Evolutionary conservation across 1,140 invertebrate species (phyloP).

Genomic region (Luehdorfia chinensis): DNA sequence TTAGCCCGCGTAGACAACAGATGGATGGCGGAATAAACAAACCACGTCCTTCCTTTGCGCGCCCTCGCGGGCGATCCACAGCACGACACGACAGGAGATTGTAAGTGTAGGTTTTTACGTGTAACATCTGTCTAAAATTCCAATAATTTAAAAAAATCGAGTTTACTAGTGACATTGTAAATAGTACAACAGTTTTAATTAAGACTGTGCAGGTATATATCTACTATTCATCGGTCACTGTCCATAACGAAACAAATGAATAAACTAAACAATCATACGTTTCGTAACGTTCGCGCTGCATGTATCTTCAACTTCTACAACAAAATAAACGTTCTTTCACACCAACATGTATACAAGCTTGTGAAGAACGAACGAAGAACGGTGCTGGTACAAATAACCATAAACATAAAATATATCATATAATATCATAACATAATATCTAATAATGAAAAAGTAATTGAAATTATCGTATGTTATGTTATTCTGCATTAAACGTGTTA

Average conservation of each 20-base stretch:
- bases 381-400: too few relatives aligned
- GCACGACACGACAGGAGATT: neutral
- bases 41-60: slow-evolving; percentile 58
- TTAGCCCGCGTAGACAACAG: slow-evolving; percentile 74
- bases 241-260: slow-evolving; percentile 26
- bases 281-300: neutral
- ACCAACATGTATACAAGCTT: neutral
- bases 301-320: slow-evolving; percentile 5
- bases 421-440: too few relatives aligned
- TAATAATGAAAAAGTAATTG: too few relatives aligned
- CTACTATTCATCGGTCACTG: slow-evolving; percentile 27
- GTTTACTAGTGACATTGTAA: too few relatives aligned
- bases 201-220: too few relatives aligned
- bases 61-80: slow-evolving; percentile 25
- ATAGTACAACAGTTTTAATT: neutral
- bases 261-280: slow-evolving; percentile 26
- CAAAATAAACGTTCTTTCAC: neutral
- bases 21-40: slow-evolving; percentile 75
- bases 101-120: neutral
- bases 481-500: too few relatives aligned
- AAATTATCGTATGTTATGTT: too few relatives aligned
- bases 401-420: too few relatives aligned
- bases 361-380: neutral
- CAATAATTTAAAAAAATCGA: too few relatives aligned
- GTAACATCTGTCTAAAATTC: neutral